Conservation (phyloP, 2,888 invertebrate genomes). For the Rhagonycha fulva region DNA sequence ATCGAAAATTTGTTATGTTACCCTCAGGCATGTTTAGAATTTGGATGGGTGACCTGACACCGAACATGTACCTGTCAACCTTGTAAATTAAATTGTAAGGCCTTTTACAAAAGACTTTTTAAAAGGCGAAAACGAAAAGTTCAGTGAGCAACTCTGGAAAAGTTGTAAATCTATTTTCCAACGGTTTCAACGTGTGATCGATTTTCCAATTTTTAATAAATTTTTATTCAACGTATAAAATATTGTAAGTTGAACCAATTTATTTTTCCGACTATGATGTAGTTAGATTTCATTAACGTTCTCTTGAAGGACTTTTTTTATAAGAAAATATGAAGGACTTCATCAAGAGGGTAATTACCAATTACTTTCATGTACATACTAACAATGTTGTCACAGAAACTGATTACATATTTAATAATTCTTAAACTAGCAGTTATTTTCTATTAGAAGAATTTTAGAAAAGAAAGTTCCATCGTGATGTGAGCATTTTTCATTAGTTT, state of each 20-base stretch:
- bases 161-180: neutral
- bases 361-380: neutral
- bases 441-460: neutral
- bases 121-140: too few species aligned
- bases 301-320: neutral
- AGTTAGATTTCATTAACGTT: neutral
- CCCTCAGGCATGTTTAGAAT: too few species aligned
- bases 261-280: neutral
- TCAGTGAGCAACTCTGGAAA: too few species aligned
- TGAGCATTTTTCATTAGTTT: neutral
- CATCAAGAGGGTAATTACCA: neutral
- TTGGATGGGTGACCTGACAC: too few species aligned
- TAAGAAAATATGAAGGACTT: neutral
- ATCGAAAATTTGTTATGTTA: too few species aligned
- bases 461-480: neutral
- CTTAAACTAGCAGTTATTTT: neutral
- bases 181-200: neutral
- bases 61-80: too few species aligned
- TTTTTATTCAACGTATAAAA: neutral
- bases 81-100: too few species aligned
- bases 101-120: too few species aligned
- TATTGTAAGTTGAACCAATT: neutral
- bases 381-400: neutral
- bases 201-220: neutral
- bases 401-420: neutral